Conservation (phyloP, 2,888 invertebrate species). For the Nomada ferruginata region DNA sequence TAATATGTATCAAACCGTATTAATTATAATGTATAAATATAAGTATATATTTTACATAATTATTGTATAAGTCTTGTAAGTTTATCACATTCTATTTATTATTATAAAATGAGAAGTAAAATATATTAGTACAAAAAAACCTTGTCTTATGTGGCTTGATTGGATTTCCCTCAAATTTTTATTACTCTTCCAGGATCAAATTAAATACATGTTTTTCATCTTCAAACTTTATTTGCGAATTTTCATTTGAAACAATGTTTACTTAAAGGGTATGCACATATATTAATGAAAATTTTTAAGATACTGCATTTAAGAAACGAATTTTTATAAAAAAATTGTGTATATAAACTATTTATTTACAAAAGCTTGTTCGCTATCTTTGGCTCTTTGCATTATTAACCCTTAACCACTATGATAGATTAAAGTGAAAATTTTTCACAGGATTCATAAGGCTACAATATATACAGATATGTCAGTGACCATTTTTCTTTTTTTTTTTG, state of each 20-base stretch:
- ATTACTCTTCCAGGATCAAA: background rate
- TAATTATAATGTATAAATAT: conserved; percentile 8
- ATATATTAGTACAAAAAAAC: conserved; percentile 48
- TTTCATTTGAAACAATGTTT: conserved; percentile 41
- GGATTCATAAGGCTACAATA: conserved; percentile 39
- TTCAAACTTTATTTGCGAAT: conserved; percentile 15
- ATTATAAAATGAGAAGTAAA: conserved; percentile 41
- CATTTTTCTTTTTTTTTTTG: conserved; percentile 35
- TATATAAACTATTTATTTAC: conserved; percentile 64
- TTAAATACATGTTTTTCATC: conserved; percentile 4
- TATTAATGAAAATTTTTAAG: conserved; percentile 37
- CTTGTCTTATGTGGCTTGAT: background rate
- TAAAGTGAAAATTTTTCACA: conserved; percentile 37
- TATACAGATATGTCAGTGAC: conserved; percentile 57
- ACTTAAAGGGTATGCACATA: conserved; percentile 22
- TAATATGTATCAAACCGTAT: conserved; percentile 28
- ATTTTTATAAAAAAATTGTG: conserved; percentile 58
- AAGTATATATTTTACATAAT: conserved; percentile 43
- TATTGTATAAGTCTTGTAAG: conserved; percentile 26
- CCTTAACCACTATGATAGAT: conserved; percentile 43
- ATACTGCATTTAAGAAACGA: conserved; percentile 37
- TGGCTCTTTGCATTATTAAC: conserved; percentile 35
- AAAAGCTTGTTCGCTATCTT: conserved; percentile 59
- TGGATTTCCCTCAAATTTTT: background rate
- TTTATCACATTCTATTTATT: conserved; percentile 56